Evolutionary conservation across 2,888 invertebrate species (phyloP).

Genomic region (Eupeodes luniger): DNA sequence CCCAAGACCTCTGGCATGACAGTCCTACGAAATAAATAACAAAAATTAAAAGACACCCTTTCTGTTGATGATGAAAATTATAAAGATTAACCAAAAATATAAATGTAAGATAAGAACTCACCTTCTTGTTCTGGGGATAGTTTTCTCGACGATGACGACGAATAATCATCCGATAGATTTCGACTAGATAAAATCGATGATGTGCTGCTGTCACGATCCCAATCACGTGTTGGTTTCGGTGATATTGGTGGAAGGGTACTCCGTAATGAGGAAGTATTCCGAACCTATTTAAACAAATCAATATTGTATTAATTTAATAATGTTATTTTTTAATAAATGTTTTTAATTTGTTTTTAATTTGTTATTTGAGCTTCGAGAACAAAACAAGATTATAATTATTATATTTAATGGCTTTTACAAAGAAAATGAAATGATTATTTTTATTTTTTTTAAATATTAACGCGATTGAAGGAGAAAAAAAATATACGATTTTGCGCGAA

Average conservation of each 20-base stretch:
- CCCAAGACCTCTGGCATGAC: too few species aligned
- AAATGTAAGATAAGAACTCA: constrained; percentile 70
- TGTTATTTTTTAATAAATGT: not conserved
- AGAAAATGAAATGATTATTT: not conserved
- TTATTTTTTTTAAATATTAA: not conserved
- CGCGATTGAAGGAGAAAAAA: constrained; percentile 11
- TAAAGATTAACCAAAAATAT: too few species aligned
- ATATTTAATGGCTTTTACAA: constrained; percentile 11
- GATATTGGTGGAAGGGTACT: constrained; percentile 83
- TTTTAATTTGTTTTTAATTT: constrained; percentile 1
- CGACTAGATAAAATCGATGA: constrained; percentile 79
- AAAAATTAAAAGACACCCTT: too few species aligned
- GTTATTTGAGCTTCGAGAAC: constrained; percentile 66
- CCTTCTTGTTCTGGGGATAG: constrained; percentile 80
- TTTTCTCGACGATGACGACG: constrained; percentile 79
- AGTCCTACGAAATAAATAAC: too few species aligned
- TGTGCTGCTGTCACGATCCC: constrained; percentile 82
- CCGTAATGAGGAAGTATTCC: constrained; percentile 79
- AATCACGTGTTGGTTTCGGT: constrained; percentile 82
- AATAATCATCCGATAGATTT: constrained; percentile 77
- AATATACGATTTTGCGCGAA: not conserved
- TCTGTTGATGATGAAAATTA: too few species aligned
- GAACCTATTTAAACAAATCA: constrained; percentile 77
- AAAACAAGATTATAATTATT: constrained; percentile 48
- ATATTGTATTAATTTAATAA: constrained; percentile 16